Percentiles rank a stretch among this genome's conserved stretches.
These are phyloP conservation scores for Vombatus ursinus DNA, from an alignment of 2,113 vertebrate genomes.

Conservation along the genomic window DNA sequence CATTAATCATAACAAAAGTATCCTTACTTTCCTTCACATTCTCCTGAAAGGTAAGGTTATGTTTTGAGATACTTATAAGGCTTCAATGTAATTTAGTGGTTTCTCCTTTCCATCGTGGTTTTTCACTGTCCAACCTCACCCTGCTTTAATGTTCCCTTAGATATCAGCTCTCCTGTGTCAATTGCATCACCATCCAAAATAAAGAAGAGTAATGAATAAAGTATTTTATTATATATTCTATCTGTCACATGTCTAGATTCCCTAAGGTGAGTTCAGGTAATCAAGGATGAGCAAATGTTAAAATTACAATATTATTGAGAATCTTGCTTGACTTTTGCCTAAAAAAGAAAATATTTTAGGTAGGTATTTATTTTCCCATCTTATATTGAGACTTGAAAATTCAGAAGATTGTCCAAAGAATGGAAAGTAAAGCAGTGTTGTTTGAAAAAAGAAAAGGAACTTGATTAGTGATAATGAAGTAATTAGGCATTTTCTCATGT, in stretches of 20 bases:
- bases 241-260: background rate
- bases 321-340: background rate
- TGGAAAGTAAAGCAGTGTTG: background rate
- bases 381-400: slow-evolving; percentile 7
- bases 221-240: background rate
- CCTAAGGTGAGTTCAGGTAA: background rate
- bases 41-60: background rate
- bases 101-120: background rate
- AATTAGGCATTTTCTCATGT: background rate
- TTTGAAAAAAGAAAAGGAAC: background rate
- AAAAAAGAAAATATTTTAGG: background rate
- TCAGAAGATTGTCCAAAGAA: background rate
- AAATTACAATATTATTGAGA: slow-evolving; percentile 1
- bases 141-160: slow-evolving; percentile 7
- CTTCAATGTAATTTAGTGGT: background rate
- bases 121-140: slow-evolving; percentile 5
- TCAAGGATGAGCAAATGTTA: background rate
- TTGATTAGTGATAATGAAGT: background rate
- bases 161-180: background rate
- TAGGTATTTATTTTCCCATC: background rate
- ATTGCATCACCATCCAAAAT: background rate
- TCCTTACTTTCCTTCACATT: background rate
- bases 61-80: background rate
- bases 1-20: background rate
- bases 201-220: slow-evolving; percentile 21